Evolutionary conservation across 2,797 vertebrate species (phyloP).

Genomic region (Gallinago stenura): DNA sequence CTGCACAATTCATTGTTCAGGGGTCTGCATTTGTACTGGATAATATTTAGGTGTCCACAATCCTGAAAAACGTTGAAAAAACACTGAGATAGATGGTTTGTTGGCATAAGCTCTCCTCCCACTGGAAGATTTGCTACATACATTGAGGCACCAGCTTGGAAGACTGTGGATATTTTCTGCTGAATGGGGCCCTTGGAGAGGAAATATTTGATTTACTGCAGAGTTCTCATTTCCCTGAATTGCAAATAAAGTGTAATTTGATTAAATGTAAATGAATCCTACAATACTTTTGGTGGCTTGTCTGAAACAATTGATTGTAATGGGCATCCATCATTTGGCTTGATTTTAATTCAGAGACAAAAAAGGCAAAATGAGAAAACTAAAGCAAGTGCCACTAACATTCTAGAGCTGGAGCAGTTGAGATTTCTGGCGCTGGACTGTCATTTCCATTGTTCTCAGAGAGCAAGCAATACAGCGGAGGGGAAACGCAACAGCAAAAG

Average conservation of each 20-base stretch:
- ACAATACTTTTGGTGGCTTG: constrained; percentile 72
- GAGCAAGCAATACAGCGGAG: background rate
- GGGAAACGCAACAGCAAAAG: constrained; percentile 10
- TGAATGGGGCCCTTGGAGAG: constrained; percentile 66
- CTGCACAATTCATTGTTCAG: background rate
- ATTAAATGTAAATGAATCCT: constrained; percentile 77
- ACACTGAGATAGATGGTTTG: background rate
- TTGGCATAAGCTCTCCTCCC: constrained; percentile 64
- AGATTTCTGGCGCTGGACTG: constrained; percentile 31
- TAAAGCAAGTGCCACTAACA: constrained; percentile 62
- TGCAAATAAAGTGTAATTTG: constrained; percentile 78
- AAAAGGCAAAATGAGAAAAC: constrained; percentile 66
- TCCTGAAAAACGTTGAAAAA: background rate
- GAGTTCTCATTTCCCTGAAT: constrained; percentile 73
- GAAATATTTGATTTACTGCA: constrained; percentile 76
- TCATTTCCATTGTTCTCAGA: constrained; percentile 41
- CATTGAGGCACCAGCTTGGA: constrained; percentile 37
- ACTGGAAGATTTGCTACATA: constrained; percentile 58
- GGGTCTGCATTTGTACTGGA: background rate
- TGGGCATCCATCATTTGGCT: constrained; percentile 72
- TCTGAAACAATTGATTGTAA: constrained; percentile 76
- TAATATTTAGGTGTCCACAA: background rate
- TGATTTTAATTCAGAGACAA: constrained; percentile 72
- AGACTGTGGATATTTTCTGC: constrained; percentile 53
- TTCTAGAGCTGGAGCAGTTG: constrained; percentile 35